A percentile compares a stretch with the other conserved stretches of the same genome.
Evolutionary conservation across 2,888 invertebrate species (phyloP).

Genomic region (Syrphus vitripennis): DNA sequence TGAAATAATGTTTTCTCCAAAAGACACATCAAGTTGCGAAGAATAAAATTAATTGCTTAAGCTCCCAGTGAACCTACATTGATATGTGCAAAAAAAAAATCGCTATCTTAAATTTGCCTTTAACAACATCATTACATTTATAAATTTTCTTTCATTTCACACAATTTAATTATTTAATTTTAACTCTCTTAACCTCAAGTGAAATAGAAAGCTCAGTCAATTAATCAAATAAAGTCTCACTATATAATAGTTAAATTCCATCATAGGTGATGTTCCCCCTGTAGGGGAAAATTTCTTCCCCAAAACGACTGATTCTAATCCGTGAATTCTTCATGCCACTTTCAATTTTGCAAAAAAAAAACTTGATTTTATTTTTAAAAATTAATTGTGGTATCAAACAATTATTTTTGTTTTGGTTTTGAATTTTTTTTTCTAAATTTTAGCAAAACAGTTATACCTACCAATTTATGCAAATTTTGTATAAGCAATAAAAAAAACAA

Average conservation of each 20-base stretch:
- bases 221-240: background rate
- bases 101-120: background rate
- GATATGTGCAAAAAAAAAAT: background rate
- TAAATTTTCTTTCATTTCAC: background rate
- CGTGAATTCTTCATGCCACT: background rate
- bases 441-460: background rate
- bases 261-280: background rate
- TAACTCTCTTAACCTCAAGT: background rate
- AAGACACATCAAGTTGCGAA: background rate
- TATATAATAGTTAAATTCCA: background rate
- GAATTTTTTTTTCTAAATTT: background rate
- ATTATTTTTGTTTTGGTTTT: background rate
- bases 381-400: background rate
- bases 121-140: background rate
- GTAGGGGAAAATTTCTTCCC: background rate
- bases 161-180: background rate
- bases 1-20: background rate
- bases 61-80: background rate
- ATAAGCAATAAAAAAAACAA: background rate
- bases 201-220: background rate
- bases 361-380: background rate
- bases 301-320: background rate
- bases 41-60: background rate
- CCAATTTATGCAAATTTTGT: background rate
- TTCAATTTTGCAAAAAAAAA: background rate